Percentiles rank a stretch among this genome's conserved stretches.
Conservation (phyloP, 2,113 vertebrate species). For the Sardina pilchardus region DNA sequence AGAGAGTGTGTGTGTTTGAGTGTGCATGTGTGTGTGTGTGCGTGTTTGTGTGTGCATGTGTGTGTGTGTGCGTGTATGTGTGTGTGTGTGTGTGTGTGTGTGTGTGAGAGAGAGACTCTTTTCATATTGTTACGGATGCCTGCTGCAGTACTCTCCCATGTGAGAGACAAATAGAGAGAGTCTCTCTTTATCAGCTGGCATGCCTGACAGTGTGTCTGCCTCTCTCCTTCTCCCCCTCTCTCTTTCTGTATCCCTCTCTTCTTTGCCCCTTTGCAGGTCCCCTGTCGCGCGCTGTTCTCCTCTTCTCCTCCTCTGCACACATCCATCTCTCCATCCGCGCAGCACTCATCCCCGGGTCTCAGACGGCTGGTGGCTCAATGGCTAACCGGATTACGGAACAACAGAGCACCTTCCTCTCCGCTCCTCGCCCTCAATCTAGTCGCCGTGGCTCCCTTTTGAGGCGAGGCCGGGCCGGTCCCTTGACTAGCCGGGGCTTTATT, state of each 20-base stretch:
- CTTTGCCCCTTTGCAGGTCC: slow-evolving; percentile 38
- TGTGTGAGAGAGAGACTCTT: not conserved
- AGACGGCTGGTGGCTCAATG: slow-evolving; percentile 91
- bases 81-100: not conserved
- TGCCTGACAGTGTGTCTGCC: slow-evolving; percentile 10
- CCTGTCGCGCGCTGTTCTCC: slow-evolving; percentile 38
- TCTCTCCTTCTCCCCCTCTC: slow-evolving; percentile 43
- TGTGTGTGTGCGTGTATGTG: not conserved
- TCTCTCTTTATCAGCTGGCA: slow-evolving; percentile 20
- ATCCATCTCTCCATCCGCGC: slow-evolving; percentile 66
- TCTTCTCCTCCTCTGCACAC: slow-evolving; percentile 48
- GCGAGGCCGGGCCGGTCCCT: slow-evolving; percentile 82
- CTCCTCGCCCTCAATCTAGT: slow-evolving; percentile 78
- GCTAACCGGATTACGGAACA: slow-evolving; percentile 93
- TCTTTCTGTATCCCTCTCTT: slow-evolving; percentile 45
- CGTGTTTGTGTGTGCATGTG: not conserved
- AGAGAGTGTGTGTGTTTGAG: not conserved
- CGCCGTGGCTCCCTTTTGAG: slow-evolving; percentile 84
- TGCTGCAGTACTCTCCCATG: slow-evolving; percentile 8
- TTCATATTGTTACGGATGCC: not conserved
- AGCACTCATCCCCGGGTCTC: slow-evolving; percentile 76
- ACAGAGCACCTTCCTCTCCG: slow-evolving; percentile 89
- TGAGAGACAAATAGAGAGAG: not conserved
- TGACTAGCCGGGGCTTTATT: slow-evolving; percentile 89
- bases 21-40: not conserved